Percentiles rank a stretch among this genome's conserved stretches.
phyloP scores from a whole-genome alignment of 2,888 invertebrate species.

The Eupelmus urozonus region DNA sequence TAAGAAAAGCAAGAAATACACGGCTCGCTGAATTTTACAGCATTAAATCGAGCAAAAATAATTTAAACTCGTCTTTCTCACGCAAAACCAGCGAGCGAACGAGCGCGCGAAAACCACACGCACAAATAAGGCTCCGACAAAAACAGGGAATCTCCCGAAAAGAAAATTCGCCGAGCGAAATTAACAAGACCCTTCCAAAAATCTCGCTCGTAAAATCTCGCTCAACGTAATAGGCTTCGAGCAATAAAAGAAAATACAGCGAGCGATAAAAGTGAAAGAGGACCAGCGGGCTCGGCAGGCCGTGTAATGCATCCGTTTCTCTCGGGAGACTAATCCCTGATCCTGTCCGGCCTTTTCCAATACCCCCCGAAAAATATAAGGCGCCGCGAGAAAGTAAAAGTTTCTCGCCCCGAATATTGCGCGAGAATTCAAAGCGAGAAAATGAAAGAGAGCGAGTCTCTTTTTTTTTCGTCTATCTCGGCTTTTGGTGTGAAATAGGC shows the following conservation, averaged over 20 bases:
- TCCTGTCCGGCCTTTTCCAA: constrained; percentile 48
- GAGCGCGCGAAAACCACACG: background rate
- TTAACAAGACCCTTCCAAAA: background rate
- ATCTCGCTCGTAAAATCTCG: constrained; percentile 26
- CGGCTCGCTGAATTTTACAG: background rate
- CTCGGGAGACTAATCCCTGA: no score
- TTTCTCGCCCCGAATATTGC: constrained; percentile 9
- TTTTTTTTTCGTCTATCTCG: background rate
- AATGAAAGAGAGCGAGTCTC: background rate
- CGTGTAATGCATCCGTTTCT: constrained; percentile 41
- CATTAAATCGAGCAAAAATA: constrained; percentile 20
- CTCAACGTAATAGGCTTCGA: constrained; percentile 31
- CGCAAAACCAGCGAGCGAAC: background rate
- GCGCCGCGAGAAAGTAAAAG: no score
- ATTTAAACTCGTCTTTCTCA: constrained; percentile 3
- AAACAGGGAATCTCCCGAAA: background rate
- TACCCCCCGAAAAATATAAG: no score
- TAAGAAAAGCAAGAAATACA: background rate
- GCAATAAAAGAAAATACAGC: background rate
- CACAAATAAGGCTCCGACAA: background rate
- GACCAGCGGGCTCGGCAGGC: background rate
- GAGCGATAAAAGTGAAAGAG: constrained; percentile 20
- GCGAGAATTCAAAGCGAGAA: background rate
- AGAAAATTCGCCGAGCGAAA: background rate
- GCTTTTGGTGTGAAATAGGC: background rate